Evolutionary conservation across 2,888 invertebrate genomes (phyloP).

Genomic region (Latheticus oryzae): DNA sequence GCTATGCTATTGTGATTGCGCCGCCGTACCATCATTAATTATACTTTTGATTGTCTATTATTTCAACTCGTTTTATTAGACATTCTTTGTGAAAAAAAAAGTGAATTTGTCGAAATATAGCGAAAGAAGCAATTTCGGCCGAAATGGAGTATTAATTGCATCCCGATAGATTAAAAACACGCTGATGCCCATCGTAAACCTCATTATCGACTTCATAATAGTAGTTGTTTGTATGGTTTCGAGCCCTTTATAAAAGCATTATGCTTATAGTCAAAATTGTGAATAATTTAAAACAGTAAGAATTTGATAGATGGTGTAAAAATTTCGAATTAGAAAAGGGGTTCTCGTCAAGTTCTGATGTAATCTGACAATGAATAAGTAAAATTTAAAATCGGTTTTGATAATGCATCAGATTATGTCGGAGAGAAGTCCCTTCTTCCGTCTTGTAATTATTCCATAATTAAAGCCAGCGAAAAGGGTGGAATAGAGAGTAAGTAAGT

Average conservation of each 20-base stretch:
- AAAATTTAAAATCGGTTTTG: conserved; percentile 60
- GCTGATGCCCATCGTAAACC: conserved; percentile 48
- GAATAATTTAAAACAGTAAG: conserved; percentile 21
- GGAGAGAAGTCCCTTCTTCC: conserved; percentile 14
- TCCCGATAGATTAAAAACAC: conserved; percentile 52
- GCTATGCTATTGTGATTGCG: conserved; percentile 44
- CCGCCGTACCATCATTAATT: conserved; percentile 37
- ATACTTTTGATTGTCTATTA: conserved; percentile 30
- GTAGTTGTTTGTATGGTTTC: conserved; percentile 46
- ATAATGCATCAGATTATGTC: conserved; percentile 53
- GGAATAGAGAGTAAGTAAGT: no score
- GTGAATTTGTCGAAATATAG: conserved; percentile 21
- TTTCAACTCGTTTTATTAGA: conserved; percentile 17
- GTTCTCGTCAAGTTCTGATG: conserved; percentile 54
- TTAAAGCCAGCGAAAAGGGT: no score
- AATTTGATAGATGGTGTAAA: conserved; percentile 37
- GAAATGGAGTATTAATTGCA: conserved; percentile 54
- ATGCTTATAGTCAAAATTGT: conserved; percentile 20
- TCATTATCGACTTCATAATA: conserved; percentile 49
- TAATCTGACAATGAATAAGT: conserved; percentile 61
- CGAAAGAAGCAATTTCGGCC: conserved; percentile 40
- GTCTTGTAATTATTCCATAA: conserved; percentile 19
- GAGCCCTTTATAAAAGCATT: conserved; percentile 49
- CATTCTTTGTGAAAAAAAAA: not conserved
- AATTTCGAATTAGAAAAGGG: conserved; percentile 39